These are phyloP conservation scores for Apamea epomidion DNA, from an alignment of 2,888 invertebrate genomes.

Conservation along the genomic window DNA sequence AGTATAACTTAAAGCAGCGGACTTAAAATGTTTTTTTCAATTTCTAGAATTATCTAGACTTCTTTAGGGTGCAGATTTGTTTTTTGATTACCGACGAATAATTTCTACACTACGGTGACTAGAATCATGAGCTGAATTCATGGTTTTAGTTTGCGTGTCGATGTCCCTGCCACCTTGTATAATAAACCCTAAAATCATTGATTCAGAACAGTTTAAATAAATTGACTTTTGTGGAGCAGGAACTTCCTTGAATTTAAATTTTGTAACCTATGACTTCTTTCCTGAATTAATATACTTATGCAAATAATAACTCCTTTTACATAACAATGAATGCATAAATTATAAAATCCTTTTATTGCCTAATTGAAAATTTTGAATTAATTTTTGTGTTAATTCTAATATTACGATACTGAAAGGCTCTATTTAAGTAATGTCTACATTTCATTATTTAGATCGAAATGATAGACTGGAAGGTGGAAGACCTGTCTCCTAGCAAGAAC, in stretches of 20 bases:
- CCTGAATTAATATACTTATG: not conserved
- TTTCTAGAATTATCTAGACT: too few relatives aligned
- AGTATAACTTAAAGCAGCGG: too few relatives aligned
- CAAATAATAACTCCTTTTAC: not conserved
- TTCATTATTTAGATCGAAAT: conserved; percentile 93
- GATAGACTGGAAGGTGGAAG: conserved; percentile 96
- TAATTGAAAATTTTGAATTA: not conserved
- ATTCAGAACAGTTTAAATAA: not conserved
- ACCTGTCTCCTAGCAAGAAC: conserved; percentile 96
- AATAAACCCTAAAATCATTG: not conserved
- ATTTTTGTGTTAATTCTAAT: not conserved
- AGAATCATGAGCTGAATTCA: too few relatives aligned
- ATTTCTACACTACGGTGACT: too few relatives aligned
- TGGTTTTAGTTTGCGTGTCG: too few relatives aligned
- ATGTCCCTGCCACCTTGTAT: not conserved
- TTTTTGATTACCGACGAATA: too few relatives aligned
- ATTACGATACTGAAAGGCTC: not conserved
- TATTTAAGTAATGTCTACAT: not conserved
- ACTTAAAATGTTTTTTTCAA: too few relatives aligned
- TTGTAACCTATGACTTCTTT: not conserved
- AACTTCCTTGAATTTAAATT: conserved; percentile 15
- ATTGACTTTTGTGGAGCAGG: not conserved
- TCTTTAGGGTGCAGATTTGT: too few relatives aligned
- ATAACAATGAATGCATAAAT: not conserved
- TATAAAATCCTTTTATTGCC: not conserved